Conservation (phyloP, 2,113 vertebrate genomes). For the Crotophaga sulcirostris region DNA sequence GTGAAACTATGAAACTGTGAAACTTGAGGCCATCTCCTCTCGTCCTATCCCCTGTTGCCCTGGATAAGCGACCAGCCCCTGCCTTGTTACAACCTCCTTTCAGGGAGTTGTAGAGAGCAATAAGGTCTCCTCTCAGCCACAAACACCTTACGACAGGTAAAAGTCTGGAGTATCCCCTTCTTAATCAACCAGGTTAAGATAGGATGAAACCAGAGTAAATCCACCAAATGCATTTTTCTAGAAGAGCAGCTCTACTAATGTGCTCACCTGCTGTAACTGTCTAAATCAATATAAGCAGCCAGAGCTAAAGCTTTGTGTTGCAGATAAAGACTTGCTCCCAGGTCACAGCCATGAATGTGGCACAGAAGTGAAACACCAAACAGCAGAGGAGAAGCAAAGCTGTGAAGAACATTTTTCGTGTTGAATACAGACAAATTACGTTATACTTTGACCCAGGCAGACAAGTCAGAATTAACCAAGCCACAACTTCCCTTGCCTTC, state of each 20-base stretch:
- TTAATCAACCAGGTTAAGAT: background rate
- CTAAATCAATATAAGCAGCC: background rate
- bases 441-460: background rate
- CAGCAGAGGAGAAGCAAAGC: background rate
- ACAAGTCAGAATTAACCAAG: background rate
- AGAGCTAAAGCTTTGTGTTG: background rate
- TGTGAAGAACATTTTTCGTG: background rate
- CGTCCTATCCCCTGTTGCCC: too few species aligned
- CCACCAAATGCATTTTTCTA: background rate
- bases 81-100: too few species aligned
- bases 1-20: too few species aligned
- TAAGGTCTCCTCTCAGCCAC: too few species aligned
- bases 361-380: background rate
- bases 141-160: background rate
- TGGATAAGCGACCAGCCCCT: too few species aligned
- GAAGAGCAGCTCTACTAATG: background rate
- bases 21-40: too few species aligned
- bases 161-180: background rate
- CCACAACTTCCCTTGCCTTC: background rate
- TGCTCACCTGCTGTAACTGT: background rate
- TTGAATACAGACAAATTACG: background rate
- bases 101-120: too few species aligned
- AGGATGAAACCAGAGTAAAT: background rate
- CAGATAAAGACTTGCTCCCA: background rate
- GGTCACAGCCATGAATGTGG: fast-evolving